A percentile compares a stretch with the other conserved stretches of the same genome.
Evolutionary conservation across 2,888 invertebrate species (phyloP).

Genomic region (Aleiodes alternator): DNA sequence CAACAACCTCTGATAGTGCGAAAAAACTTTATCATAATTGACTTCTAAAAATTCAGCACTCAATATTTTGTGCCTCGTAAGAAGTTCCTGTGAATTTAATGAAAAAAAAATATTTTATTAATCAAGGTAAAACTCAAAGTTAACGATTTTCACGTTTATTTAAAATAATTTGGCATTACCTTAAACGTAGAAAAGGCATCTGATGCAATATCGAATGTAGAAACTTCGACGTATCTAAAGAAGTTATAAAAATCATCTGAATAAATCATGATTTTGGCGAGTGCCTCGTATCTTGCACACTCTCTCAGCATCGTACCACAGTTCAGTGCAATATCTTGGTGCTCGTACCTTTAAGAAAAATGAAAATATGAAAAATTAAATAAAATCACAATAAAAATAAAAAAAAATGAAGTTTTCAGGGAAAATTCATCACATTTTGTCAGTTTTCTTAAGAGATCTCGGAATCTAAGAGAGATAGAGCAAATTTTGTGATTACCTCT

Average conservation of each 20-base stretch:
- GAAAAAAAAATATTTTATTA: slow-evolving; percentile 15
- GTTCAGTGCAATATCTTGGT: slow-evolving; percentile 98
- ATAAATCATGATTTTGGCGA: slow-evolving; percentile 98
- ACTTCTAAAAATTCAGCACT: slow-evolving; percentile 99
- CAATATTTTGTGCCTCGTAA: slow-evolving; percentile 95
- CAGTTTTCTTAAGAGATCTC: too few relatives aligned
- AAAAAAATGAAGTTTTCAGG: too few relatives aligned
- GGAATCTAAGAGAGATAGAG: too few relatives aligned
- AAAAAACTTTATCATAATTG: slow-evolving; percentile 99
- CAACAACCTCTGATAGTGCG: slow-evolving; percentile 96
- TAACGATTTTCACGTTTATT: slow-evolving; percentile 2
- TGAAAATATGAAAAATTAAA: slow-evolving; percentile 33
- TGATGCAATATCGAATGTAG: slow-evolving; percentile 99
- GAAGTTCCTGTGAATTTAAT: slow-evolving; percentile 84
- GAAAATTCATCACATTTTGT: too few relatives aligned
- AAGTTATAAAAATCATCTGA: slow-evolving; percentile 99
- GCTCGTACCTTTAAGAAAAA: slow-evolving; percentile 88
- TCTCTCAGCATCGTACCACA: slow-evolving; percentile 99
- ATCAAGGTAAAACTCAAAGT: too few relatives aligned
- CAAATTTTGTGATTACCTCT: too few relatives aligned
- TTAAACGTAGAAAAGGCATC: slow-evolving; percentile 99
- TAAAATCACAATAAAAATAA: slow-evolving; percentile 17
- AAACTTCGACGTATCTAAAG: slow-evolving; percentile 99
- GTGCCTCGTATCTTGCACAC: slow-evolving; percentile 97
- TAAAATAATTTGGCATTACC: slow-evolving; percentile 77